Percentiles rank a stretch among this genome's conserved stretches.
Evolutionary conservation across 2,113 vertebrate species (phyloP).

Genomic region (Speoplatyrhinus poulsoni): DNA sequence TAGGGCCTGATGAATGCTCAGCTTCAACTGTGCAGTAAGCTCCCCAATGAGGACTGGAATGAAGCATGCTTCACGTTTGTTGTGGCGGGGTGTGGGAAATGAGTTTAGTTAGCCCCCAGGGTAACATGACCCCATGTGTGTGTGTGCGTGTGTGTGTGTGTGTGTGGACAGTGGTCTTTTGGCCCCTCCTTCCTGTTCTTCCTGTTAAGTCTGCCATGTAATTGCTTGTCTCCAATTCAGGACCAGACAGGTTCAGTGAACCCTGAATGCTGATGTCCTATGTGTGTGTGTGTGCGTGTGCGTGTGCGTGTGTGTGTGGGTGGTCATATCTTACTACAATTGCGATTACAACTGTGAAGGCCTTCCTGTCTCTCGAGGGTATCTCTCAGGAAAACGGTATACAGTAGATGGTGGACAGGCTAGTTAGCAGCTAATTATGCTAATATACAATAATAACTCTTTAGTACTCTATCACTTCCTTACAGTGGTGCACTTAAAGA

Average conservation of each 20-base stretch:
- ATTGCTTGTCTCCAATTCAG: constrained; percentile 34
- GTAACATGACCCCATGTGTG: neutral
- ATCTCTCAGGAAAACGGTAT: too few relatives aligned
- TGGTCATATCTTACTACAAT: too few relatives aligned
- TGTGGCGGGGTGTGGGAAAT: neutral
- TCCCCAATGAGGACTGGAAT: neutral
- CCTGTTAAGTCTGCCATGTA: constrained; percentile 35
- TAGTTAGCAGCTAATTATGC: too few relatives aligned
- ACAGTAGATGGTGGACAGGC: too few relatives aligned
- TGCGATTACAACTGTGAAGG: too few relatives aligned
- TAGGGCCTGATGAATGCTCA: too few relatives aligned
- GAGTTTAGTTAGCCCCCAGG: neutral
- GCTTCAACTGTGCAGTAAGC: neutral
- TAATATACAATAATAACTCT: too few relatives aligned
- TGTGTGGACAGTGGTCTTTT: constrained; percentile 9
- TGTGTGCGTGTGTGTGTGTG: constrained; percentile 1
- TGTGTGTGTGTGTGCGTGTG: constrained; percentile 3
- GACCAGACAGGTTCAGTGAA: constrained; percentile 24
- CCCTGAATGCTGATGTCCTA: constrained; percentile 6
- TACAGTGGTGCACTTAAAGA: too few relatives aligned
- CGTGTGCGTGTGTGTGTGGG: too few relatives aligned
- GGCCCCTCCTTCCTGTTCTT: constrained; percentile 5
- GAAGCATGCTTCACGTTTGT: neutral
- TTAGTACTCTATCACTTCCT: too few relatives aligned
- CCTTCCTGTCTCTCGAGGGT: too few relatives aligned